These are phyloP conservation scores for Sebastiscus albofasciatus DNA, from an alignment of 2,797 vertebrate species.

Conservation along the genomic window DNA sequence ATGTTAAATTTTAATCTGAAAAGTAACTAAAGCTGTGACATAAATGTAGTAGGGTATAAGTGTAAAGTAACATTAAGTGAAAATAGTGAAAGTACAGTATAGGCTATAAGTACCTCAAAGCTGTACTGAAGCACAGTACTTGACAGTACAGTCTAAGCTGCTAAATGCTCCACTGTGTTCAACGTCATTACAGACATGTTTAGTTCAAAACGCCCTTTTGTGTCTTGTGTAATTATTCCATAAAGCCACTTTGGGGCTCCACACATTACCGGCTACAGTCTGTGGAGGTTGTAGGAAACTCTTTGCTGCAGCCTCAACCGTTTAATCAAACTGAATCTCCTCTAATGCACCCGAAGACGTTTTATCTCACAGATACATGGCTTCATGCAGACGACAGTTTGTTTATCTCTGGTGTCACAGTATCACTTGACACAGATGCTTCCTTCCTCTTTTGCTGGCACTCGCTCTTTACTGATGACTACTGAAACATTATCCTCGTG, in stretches of 20 bases:
- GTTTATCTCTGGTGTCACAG: neutral
- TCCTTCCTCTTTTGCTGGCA: neutral
- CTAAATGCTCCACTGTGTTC: neutral
- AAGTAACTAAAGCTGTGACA: neutral
- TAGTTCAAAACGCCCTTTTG: neutral
- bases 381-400: no score
- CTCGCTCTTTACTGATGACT: neutral
- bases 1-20: neutral
- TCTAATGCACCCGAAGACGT: neutral
- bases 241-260: neutral
- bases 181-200: neutral
- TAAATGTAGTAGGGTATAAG: neutral
- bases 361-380: neutral
- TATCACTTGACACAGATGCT: neutral
- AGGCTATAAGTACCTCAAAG: neutral
- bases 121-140: neutral
- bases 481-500: neutral
- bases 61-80: neutral
- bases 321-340: neutral
- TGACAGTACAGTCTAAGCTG: neutral
- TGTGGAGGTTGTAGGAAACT: neutral
- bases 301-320: neutral
- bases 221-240: neutral
- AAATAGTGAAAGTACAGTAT: neutral
- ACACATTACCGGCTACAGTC: neutral